Evolutionary conservation across 2,113 vertebrate genomes (phyloP).

Genomic region (Psettodes erumei): DNA sequence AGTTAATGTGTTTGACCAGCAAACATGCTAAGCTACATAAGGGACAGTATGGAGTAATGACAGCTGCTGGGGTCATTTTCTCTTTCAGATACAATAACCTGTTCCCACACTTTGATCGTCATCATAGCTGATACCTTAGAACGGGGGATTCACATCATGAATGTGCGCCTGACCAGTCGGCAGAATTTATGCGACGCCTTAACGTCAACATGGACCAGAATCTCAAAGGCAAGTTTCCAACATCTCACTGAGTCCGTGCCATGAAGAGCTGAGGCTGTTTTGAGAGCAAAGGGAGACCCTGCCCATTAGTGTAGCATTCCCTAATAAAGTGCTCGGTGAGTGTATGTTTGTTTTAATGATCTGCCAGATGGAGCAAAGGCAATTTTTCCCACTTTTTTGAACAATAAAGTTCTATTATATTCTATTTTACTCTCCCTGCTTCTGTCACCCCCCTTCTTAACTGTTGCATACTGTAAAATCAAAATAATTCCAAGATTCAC

Average conservation of each 20-base stretch:
- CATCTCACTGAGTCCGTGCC: neutral
- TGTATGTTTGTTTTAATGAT: neutral
- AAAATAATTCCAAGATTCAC: neutral
- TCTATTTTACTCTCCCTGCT: neutral
- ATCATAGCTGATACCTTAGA: neutral
- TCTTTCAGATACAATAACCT: neutral
- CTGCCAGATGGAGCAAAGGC: neutral
- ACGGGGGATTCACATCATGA: neutral
- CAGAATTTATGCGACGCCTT: neutral
- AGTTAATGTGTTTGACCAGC: conserved; percentile 33
- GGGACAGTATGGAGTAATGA: neutral
- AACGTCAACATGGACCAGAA: neutral
- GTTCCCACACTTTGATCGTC: neutral
- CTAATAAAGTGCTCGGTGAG: neutral
- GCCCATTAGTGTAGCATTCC: neutral
- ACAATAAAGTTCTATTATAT: neutral
- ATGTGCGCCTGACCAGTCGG: neutral
- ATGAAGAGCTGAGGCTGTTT: neutral
- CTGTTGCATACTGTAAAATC: neutral
- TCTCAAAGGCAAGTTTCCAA: neutral
- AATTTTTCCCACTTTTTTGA: neutral
- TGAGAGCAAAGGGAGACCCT: neutral
- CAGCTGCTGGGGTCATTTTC: neutral
- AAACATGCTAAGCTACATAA: conserved; percentile 16
- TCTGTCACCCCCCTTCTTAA: neutral